Evolutionary conservation across 1,140 invertebrate genomes (phyloP).

Genomic region (Cotesia chilonis): DNA sequence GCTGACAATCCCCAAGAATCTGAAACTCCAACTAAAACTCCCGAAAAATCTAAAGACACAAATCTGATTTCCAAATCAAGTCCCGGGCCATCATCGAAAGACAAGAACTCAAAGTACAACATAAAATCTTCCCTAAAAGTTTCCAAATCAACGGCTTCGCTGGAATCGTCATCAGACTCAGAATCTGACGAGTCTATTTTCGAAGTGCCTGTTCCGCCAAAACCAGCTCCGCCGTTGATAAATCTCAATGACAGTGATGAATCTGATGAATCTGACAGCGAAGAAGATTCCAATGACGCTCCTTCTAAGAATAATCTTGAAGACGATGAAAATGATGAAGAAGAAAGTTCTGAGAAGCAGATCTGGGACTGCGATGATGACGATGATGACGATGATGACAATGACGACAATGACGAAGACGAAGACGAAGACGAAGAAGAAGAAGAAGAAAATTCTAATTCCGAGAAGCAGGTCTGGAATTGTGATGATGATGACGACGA

Average conservation of each 20-base stretch:
- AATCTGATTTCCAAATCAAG: too few relatives aligned
- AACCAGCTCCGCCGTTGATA: conserved; percentile 54
- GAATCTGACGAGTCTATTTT: conserved; percentile 58
- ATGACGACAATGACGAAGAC: too few relatives aligned
- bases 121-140: background rate
- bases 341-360: background rate
- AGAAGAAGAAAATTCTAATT: background rate
- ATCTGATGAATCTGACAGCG: conserved; percentile 5
- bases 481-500: background rate
- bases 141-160: background rate
- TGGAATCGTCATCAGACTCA: conserved; percentile 33
- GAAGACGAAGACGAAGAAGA: background rate
- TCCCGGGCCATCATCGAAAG: too few relatives aligned
- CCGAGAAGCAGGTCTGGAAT: background rate
- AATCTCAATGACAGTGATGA: conserved; percentile 53
- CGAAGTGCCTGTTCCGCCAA: conserved; percentile 60
- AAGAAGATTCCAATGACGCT: background rate
- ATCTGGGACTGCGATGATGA: too few relatives aligned
- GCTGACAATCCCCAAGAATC: too few relatives aligned
- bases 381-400: background rate
- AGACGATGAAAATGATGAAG: background rate
- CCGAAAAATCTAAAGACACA: too few relatives aligned
- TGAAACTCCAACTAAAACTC: too few relatives aligned
- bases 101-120: conserved; percentile 1
- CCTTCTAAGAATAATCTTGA: background rate